Conservation (phyloP, 2,888 invertebrate genomes). For the Sphaerophoria taeniata region DNA sequence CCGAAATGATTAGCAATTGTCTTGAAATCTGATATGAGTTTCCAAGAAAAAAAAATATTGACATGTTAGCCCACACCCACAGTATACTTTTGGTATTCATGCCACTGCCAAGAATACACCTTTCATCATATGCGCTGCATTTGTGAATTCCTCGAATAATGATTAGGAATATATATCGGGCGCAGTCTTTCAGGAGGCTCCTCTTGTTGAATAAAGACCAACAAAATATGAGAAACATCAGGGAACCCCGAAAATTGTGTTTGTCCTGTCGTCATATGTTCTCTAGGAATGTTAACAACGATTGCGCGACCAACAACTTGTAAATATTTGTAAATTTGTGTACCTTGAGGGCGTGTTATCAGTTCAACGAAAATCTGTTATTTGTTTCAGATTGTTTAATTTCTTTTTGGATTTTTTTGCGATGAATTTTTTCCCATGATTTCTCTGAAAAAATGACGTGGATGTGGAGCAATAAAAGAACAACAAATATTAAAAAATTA, state of each 20-base stretch:
- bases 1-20: conserved; percentile 19
- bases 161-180: too few relatives aligned
- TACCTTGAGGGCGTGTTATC: conserved; percentile 27
- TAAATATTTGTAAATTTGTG: conserved; percentile 18
- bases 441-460: not conserved
- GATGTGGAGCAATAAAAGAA: conserved; percentile 25
- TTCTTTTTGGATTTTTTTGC: conserved; percentile 10
- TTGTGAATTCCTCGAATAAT: too few relatives aligned
- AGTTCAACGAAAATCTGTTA: conserved; percentile 12
- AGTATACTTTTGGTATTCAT: too few relatives aligned
- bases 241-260: not conserved
- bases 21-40: conserved; percentile 62
- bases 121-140: too few relatives aligned
- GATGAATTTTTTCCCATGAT: conserved; percentile 28
- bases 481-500: conserved; percentile 9
- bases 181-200: too few relatives aligned
- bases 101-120: too few relatives aligned
- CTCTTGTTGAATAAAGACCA: too few relatives aligned
- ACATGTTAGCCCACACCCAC: conserved; percentile 50
- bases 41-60: conserved; percentile 29
- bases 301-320: conserved; percentile 7
- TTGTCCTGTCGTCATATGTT: not conserved
- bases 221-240: not conserved
- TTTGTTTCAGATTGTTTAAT: conserved; percentile 25
- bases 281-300: not conserved